phyloP scores from a whole-genome alignment of 2,113 vertebrate species.

The Catharus fuscescens region DNA sequence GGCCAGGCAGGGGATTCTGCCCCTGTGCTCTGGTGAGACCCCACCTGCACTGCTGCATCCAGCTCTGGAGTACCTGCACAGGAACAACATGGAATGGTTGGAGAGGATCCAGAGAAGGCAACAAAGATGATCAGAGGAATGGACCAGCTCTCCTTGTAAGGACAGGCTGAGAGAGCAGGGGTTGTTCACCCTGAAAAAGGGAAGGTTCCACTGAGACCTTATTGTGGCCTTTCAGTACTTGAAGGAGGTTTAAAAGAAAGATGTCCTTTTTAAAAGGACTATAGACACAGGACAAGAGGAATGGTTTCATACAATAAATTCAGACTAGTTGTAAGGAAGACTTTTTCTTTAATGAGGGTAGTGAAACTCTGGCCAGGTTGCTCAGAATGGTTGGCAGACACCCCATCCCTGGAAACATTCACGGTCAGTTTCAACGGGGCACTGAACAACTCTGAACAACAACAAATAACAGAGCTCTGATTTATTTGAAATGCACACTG shows the following conservation, averaged over 20 bases:
- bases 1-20: background rate
- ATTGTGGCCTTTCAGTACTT: background rate
- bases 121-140: background rate
- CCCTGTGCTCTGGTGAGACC: background rate
- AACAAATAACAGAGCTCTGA: background rate
- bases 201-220: background rate
- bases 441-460: background rate
- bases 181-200: background rate
- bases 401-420: background rate
- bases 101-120: accelerated
- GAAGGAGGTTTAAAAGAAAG: background rate
- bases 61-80: background rate
- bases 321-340: background rate
- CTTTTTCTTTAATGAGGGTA: background rate
- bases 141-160: background rate
- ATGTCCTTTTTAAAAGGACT: background rate
- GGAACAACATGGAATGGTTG: accelerated
- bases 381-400: accelerated
- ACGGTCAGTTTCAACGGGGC: accelerated
- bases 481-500: background rate
- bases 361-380: background rate
- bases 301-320: background rate
- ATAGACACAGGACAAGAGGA: accelerated
- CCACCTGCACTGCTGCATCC: background rate
- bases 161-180: background rate